Conservation (phyloP, 2,113 vertebrate species). For the Gymnobelideus leadbeateri region DNA sequence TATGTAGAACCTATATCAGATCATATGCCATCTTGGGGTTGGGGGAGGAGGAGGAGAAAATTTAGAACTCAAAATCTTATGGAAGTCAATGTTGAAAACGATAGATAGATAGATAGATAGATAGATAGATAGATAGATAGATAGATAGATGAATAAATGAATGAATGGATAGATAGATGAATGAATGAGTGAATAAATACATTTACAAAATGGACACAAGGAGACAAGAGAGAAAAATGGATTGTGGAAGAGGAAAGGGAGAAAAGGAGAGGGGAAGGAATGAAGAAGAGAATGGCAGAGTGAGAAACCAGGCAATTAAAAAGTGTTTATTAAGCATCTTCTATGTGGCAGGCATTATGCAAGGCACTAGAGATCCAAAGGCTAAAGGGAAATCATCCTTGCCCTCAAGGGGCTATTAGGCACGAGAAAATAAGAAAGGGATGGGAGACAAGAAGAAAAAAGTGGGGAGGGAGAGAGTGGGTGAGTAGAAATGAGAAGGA, state of each 20-base stretch:
- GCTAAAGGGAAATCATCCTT: background rate
- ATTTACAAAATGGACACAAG: background rate
- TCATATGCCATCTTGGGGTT: no score
- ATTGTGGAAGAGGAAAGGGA: background rate
- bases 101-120: no score
- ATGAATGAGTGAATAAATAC: no score
- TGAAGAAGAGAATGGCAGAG: background rate
- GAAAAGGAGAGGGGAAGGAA: background rate
- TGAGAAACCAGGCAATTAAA: background rate
- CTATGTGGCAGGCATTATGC: background rate
- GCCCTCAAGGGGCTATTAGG: background rate
- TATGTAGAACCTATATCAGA: no score
- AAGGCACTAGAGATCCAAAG: constrained; percentile 16
- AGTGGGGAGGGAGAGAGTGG: background rate
- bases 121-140: no score
- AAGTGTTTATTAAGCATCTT: constrained; percentile 1
- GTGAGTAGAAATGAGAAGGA: background rate
- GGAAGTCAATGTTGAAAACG: no score
- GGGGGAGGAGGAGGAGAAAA: no score
- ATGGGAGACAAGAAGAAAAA: background rate
- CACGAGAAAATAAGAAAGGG: background rate
- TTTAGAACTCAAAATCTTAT: no score
- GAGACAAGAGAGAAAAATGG: background rate
- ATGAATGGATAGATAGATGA: no score
- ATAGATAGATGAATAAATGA: no score